Percentiles rank a stretch among this genome's conserved stretches.
Conservation (phyloP, 2,888 invertebrate genomes). For the Calephelis perditalis region DNA sequence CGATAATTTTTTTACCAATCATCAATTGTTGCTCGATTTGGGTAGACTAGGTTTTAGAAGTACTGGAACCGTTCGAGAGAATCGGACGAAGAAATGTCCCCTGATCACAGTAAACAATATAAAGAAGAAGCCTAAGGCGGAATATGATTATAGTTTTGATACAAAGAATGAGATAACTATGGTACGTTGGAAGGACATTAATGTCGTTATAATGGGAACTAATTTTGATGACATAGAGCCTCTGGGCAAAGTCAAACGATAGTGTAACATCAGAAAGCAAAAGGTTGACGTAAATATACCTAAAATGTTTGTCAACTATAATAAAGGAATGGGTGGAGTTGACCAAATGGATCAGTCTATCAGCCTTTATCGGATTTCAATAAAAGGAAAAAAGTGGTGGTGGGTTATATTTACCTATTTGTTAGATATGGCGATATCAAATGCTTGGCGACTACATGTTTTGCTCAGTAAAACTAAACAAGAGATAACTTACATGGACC, state of each 20-base stretch:
- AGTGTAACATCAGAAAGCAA: conserved; percentile 26
- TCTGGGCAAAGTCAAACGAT: conserved; percentile 33
- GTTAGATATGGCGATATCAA: conserved; percentile 31
- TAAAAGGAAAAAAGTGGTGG: conserved; percentile 33
- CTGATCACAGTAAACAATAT: conserved; percentile 29
- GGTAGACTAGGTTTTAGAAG: conserved; percentile 25
- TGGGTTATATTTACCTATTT: conserved; percentile 34
- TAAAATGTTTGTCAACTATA: conserved; percentile 30
- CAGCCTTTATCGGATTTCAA: conserved; percentile 16
- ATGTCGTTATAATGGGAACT: conserved; percentile 31
- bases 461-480: conserved; percentile 25
- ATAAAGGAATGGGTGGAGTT: conserved; percentile 33
- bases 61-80: conserved; percentile 32
- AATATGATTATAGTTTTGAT: conserved; percentile 34
- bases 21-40: conserved; percentile 27
- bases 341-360: conserved; percentile 32
- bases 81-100: conserved; percentile 32
- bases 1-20: conserved; percentile 31
- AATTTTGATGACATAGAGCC: conserved; percentile 32
- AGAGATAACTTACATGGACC: conserved; percentile 27
- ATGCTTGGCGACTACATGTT: conserved; percentile 33
- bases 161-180: conserved; percentile 30
- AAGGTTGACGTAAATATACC: conserved; percentile 32
- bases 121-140: conserved; percentile 32
- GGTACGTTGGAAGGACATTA: conserved; percentile 35